A percentile compares a stretch with the other conserved stretches of the same genome.
These are phyloP conservation scores for Lepidotrigona ventralis DNA, from an alignment of 1,140 invertebrate genomes.

Conservation along the genomic window DNA sequence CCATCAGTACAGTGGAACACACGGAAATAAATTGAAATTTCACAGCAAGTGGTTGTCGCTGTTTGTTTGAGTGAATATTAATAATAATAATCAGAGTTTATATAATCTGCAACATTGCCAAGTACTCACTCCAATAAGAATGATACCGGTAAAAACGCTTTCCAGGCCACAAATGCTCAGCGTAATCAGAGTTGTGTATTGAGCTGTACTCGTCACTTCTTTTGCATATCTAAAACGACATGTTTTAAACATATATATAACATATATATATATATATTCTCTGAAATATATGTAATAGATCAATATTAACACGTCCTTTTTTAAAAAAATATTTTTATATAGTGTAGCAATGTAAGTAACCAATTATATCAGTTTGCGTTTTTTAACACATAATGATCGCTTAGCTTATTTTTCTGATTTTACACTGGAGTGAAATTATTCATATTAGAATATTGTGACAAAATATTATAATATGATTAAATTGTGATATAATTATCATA, in stretches of 20 bases:
- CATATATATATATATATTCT: background rate
- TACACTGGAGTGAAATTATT: too few species aligned
- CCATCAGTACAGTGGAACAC: conserved; percentile 37
- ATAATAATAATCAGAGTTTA: background rate
- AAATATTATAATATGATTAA: too few species aligned
- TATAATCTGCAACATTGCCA: rapidly evolving
- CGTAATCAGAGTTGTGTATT: background rate
- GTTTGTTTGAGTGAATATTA: background rate
- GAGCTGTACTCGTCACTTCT: background rate
- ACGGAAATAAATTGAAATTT: conserved; percentile 57
- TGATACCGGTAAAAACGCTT: background rate
- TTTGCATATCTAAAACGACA: conserved; percentile 10
- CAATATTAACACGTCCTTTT: background rate
- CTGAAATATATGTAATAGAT: background rate
- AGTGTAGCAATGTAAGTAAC: too few species aligned
- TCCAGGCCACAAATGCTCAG: background rate
- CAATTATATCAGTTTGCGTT: too few species aligned
- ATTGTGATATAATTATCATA: too few species aligned
- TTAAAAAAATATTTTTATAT: too few species aligned
- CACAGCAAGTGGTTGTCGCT: conserved; percentile 36
- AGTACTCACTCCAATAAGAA: conserved; percentile 12
- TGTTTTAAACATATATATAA: background rate
- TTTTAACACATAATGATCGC: too few species aligned
- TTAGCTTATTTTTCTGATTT: too few species aligned
- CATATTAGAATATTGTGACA: too few species aligned